These are phyloP conservation scores for Nothocercus julius DNA, from an alignment of 2,113 vertebrate species.

Conservation along the genomic window DNA sequence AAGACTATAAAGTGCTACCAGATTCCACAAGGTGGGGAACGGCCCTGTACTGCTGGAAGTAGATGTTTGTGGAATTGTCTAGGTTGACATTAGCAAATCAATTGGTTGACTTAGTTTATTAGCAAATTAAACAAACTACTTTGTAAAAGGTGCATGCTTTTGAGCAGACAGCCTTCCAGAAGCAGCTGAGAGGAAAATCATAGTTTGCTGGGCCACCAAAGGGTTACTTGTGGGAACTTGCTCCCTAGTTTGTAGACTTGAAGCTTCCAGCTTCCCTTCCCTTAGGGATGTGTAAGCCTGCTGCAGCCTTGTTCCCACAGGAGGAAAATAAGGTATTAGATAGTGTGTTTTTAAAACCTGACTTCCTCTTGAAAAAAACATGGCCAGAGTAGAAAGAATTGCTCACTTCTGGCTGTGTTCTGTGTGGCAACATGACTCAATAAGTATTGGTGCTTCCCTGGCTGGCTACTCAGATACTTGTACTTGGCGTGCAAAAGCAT, in stretches of 20 bases:
- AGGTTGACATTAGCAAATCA: neutral
- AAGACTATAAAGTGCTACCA: neutral
- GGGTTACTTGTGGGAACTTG: neutral
- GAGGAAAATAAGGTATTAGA: neutral
- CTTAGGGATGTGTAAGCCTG: neutral
- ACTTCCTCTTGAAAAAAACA: neutral
- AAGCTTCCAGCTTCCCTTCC: neutral
- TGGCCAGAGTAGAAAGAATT: neutral
- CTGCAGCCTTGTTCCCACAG: neutral
- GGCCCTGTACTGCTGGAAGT: neutral
- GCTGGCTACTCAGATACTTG: neutral
- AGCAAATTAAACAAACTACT: neutral
- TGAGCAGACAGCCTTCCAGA: neutral
- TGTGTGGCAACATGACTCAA: accelerated
- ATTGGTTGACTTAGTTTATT: neutral
- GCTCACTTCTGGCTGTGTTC: neutral
- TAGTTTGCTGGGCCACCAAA: neutral
- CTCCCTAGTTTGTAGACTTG: neutral
- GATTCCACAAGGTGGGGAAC: neutral
- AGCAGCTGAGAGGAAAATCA: neutral
- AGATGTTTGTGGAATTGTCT: conserved; percentile 5
- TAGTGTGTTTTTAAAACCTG: neutral
- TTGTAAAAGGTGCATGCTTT: neutral
- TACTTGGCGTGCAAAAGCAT: neutral
- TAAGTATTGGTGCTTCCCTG: neutral